Evolutionary conservation across 2,797 vertebrate species (phyloP), one percentile per base, ranked within the genome.

Genomic region (Halcyon chelicuti): DNA sequence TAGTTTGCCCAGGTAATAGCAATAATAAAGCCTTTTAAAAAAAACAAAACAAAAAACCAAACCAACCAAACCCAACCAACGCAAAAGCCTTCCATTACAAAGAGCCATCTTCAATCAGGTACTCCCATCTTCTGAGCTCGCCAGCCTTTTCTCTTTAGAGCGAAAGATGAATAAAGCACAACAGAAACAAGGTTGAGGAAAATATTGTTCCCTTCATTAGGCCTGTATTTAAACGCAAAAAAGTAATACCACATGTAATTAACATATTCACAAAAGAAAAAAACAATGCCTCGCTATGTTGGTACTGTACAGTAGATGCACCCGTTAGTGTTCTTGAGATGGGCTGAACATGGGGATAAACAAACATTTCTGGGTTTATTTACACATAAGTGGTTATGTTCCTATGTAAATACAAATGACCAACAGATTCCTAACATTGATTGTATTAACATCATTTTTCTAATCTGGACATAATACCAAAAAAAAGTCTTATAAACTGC

Each of bases 151-250:
- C 70, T 26, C 82, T 86, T 96, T 94, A 94, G 93, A 96, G 88
- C 46, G 3, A 91, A 92, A 95, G 90, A 90, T 95, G 93, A 97
- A 97, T 96, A 93, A 97, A 97, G 97, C 97, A 94, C 96, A 97
- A 98, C 92, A 97, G 97, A 96, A 98, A 98, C 96, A 92, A 95
- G 93, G 95, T 25, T 95, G 96, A 97, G 97, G 96, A 97, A 96
- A 96, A 96, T 95, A 98, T 98, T 99, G 98, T 99, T 99, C 98
- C 99, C 99, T 99, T 99, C 99, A 99, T 99, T 98, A 98, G 98
- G 98, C 98, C 97, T 98, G 98, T 96, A 98, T 98, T 98, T 98
- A 98, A 98, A 98, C 90, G 93, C 98, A 97, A 97, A 94, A 96
- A 97, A 88, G 95, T 95, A 98, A 98, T 97, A 98, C 97, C 96